phyloP scores from a whole-genome alignment of 2,113 vertebrate genomes.

The Ahaetulla prasina region DNA sequence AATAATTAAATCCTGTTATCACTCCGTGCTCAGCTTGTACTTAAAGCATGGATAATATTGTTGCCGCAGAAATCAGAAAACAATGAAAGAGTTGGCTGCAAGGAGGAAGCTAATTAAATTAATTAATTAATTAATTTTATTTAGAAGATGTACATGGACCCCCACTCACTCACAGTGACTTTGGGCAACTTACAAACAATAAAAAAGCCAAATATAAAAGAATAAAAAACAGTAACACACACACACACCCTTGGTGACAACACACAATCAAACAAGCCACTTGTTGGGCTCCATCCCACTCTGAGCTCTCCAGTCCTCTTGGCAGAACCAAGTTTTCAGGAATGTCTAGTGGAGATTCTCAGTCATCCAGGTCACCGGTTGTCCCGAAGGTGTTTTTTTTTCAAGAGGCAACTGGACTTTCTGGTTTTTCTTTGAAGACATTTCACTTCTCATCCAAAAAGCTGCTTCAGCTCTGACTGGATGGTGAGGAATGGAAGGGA shows the following conservation, averaged over 20 bases:
- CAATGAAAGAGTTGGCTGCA: not conserved
- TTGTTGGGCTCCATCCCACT: not conserved
- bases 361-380: too few relatives aligned
- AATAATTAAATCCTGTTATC: not conserved
- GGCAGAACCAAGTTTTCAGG: not conserved
- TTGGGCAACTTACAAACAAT: not conserved
- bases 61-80: not conserved
- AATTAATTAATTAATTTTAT: not conserved
- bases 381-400: too few relatives aligned
- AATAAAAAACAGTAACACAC: not conserved
- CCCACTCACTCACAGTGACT: not conserved
- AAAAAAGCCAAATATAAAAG: not conserved
- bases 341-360: not conserved
- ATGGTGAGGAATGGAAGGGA: too few relatives aligned
- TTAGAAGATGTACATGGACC: not conserved
- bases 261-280: not conserved
- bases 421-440: too few relatives aligned
- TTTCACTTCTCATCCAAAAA: too few relatives aligned
- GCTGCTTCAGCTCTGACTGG: too few relatives aligned
- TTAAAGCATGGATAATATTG: not conserved
- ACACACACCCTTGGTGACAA: too few relatives aligned
- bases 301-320: not conserved
- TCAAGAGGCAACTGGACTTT: too few relatives aligned
- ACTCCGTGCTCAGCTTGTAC: not conserved
- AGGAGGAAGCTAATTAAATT: too few relatives aligned